Evolutionary conservation across 2,113 vertebrate genomes (phyloP).

Genomic region (Nothobranchius kuhntae): DNA sequence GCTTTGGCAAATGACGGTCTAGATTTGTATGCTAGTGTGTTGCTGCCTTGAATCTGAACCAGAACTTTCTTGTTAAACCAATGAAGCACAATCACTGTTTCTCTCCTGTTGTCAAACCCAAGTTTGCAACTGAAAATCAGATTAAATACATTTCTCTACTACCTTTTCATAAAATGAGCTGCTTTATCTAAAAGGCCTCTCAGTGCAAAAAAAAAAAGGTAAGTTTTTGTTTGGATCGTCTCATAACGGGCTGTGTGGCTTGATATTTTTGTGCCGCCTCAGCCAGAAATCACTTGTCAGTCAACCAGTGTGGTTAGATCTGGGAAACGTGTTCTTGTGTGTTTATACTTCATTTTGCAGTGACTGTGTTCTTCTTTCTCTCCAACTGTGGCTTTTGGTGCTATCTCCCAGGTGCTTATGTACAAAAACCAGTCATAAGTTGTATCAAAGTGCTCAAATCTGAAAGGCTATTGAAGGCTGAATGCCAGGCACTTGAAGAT

Average conservation of each 20-base stretch:
- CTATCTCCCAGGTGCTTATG: conserved; percentile 13
- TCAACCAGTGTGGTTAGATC: conserved; percentile 13
- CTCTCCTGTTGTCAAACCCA: background rate
- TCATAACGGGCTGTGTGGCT: conserved; percentile 12
- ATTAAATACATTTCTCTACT: background rate
- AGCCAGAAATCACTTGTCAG: conserved; percentile 10
- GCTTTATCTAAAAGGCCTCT: background rate
- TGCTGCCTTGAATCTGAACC: too few relatives aligned
- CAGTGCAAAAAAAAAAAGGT: background rate
- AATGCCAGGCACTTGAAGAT: conserved; percentile 15
- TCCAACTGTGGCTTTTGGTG: conserved; percentile 3
- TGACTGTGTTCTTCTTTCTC: background rate
- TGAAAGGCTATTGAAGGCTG: conserved; percentile 10
- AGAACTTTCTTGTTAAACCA: too few relatives aligned
- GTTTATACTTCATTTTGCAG: conserved; percentile 1
- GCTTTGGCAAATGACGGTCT: too few relatives aligned
- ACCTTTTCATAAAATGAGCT: background rate
- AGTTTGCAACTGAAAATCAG: background rate
- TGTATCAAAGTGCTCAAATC: conserved; percentile 1
- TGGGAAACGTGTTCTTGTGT: conserved; percentile 16
- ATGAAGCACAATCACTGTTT: background rate
- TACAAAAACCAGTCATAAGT: conserved; percentile 1
- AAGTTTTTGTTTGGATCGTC: background rate
- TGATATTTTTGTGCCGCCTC: background rate
- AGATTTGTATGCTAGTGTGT: too few relatives aligned